Conservation (phyloP, 2,113 vertebrate genomes). For the Camelus dromedarius region DNA sequence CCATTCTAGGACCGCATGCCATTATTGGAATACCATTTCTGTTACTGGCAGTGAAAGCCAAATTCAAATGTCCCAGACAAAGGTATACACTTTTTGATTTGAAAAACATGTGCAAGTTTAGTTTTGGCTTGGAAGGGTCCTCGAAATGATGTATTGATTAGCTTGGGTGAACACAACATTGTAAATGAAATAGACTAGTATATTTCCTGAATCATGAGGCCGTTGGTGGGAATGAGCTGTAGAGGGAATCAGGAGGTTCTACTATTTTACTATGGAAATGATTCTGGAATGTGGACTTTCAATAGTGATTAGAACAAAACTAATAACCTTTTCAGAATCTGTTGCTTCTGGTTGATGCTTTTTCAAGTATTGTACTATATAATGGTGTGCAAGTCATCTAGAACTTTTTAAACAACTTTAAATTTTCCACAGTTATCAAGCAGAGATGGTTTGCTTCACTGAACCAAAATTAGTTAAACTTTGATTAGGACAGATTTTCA, state of each 20-base stretch:
- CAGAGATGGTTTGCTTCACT: not conserved
- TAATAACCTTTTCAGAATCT: not conserved
- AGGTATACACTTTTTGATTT: slow-evolving; percentile 20
- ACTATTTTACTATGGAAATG: not conserved
- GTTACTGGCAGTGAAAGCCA: slow-evolving; percentile 67
- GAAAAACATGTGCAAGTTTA: slow-evolving; percentile 31
- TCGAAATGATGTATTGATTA: not conserved
- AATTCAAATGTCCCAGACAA: slow-evolving; percentile 53
- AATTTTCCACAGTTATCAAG: not conserved
- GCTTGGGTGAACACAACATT: not conserved
- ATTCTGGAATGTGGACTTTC: not conserved
- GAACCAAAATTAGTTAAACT: not conserved
- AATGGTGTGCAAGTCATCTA: not conserved
- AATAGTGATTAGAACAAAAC: not conserved
- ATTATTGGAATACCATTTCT: slow-evolving; percentile 50
- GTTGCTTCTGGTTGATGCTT: not conserved
- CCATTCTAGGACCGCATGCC: slow-evolving; percentile 54
- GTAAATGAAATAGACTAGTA: not conserved
- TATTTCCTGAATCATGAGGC: not conserved
- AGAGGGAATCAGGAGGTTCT: not conserved
- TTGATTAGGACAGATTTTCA: not conserved
- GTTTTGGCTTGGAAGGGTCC: not conserved
- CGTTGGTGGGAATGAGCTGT: not conserved
- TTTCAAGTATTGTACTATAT: not conserved
- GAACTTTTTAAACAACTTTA: not conserved